These are phyloP conservation scores for Philotrypesis tridentata DNA, from an alignment of 1,140 invertebrate genomes.

Conservation along the genomic window DNA sequence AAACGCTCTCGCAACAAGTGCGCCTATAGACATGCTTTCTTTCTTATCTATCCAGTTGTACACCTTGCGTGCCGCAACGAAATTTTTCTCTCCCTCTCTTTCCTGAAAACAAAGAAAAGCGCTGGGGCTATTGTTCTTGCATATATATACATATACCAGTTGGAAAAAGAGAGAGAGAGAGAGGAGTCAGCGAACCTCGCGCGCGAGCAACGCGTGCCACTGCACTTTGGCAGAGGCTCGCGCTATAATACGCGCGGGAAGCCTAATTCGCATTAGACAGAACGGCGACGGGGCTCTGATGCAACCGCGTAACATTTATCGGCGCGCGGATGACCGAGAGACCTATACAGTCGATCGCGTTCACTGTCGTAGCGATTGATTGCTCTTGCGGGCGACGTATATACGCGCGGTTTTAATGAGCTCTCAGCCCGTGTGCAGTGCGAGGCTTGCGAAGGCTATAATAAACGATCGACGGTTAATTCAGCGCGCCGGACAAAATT, in stretches of 20 bases:
- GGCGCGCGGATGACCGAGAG: neutral
- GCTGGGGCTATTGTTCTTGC: neutral
- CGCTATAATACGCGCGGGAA: no score
- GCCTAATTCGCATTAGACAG: neutral
- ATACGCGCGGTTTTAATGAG: no score
- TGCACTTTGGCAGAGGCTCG: neutral
- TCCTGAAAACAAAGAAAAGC: neutral
- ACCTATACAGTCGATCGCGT: neutral
- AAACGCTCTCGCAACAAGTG: slow-evolving; percentile 10
- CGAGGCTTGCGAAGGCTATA: no score
- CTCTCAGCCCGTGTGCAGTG: no score
- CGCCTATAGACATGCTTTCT: neutral
- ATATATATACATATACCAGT: neutral
- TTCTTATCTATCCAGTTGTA: neutral
- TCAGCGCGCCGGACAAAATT: no score
- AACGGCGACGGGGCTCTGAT: neutral
- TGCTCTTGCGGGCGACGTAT: neutral
- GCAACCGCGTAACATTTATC: slow-evolving; percentile 1
- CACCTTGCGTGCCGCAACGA: neutral
- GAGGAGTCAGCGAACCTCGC: neutral
- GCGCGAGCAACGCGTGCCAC: neutral
- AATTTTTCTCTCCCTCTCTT: no score
- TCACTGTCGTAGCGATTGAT: neutral
- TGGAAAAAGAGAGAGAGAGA: neutral
- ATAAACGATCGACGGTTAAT: no score